These are phyloP conservation scores for Folsomia manolachei DNA, from an alignment of 2,888 invertebrate species.

Conservation along the genomic window DNA sequence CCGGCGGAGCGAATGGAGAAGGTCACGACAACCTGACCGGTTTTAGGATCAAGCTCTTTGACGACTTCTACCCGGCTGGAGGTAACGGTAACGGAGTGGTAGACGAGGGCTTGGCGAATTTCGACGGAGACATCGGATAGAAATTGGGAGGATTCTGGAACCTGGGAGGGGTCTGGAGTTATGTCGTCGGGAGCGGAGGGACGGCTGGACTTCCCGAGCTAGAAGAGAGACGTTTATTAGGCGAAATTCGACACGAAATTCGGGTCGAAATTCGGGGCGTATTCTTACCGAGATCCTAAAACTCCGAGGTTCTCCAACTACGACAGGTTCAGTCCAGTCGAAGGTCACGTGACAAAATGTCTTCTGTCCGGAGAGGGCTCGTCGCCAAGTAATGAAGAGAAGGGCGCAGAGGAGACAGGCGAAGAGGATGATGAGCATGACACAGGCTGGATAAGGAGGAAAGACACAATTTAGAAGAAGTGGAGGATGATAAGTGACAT, in stretches of 20 bases:
- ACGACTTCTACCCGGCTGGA: conserved; percentile 50
- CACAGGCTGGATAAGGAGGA: background rate
- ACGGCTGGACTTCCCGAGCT: conserved; percentile 21
- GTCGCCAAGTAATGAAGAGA: background rate
- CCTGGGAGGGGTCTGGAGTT: conserved; percentile 13
- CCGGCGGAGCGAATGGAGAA: conserved; percentile 4
- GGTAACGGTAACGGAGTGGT: background rate
- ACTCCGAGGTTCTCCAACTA: conserved; percentile 45
- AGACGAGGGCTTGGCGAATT: conserved; percentile 6
- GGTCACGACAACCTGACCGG: conserved; percentile 18
- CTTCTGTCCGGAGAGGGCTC: background rate
- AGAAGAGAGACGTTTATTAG: conserved; percentile 16
- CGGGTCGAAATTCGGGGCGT: background rate
- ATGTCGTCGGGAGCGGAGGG: conserved; percentile 15
- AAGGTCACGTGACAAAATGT: background rate
- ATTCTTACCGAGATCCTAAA: conserved; percentile 43
- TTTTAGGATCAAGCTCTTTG: conserved; percentile 52
- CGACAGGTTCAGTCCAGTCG: conserved; percentile 11
- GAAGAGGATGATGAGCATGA: background rate
- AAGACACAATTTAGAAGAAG: background rate
- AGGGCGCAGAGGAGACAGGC: background rate
- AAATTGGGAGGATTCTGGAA: background rate
- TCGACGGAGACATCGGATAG: background rate
- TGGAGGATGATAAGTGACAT: background rate
- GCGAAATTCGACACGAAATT: background rate